Conservation (phyloP, 2,888 invertebrate species). For the Harpagoxenus sublaevis region DNA sequence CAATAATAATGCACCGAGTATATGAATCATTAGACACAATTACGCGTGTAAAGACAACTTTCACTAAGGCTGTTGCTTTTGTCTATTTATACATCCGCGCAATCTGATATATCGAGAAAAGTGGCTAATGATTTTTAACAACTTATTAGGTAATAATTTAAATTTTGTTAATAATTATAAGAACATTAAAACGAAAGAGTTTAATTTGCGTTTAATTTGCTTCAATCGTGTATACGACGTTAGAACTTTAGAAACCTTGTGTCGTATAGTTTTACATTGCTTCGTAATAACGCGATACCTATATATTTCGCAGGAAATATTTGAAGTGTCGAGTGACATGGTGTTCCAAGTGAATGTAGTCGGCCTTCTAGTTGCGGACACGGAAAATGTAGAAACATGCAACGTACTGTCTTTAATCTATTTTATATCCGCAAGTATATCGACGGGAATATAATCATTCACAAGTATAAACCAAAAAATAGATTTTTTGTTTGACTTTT, state of each 20-base stretch:
- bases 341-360: slow-evolving; percentile 82
- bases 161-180: background rate
- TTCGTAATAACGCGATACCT: background rate
- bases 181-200: background rate
- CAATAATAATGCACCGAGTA: background rate
- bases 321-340: background rate
- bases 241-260: background rate
- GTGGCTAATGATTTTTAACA: background rate
- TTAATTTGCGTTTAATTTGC: background rate
- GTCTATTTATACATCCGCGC: slow-evolving; percentile 1
- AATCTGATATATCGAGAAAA: background rate
- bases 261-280: background rate
- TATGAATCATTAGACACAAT: slow-evolving; percentile 14
- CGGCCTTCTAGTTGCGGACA: slow-evolving; percentile 78
- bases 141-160: background rate
- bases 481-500: background rate
- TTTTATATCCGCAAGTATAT: slow-evolving; percentile 13
- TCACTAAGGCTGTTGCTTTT: slow-evolving; percentile 7
- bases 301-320: slow-evolving; percentile 27
- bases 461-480: background rate
- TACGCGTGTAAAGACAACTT: slow-evolving; percentile 36
- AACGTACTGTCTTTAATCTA: slow-evolving; percentile 21
- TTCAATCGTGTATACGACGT: background rate
- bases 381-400: slow-evolving; percentile 29
- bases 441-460: background rate